A percentile compares a stretch with the other conserved stretches of the same genome.
phyloP scores from a whole-genome alignment of 1,140 invertebrate genomes.

The Paraescarpia echinospica region DNA sequence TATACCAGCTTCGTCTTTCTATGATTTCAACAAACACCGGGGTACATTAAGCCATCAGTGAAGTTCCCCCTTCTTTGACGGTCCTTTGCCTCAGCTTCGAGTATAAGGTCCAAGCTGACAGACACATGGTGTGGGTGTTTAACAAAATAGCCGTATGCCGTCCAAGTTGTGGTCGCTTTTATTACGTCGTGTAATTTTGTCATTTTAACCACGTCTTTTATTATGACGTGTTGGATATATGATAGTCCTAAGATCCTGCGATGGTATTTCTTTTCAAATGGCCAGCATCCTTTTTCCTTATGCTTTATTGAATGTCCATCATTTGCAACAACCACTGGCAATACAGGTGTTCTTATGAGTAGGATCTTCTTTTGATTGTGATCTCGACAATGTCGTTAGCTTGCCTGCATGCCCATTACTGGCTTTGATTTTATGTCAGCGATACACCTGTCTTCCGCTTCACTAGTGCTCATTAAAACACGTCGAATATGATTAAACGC shows the following conservation, averaged over 20 bases:
- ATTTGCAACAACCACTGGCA: neutral
- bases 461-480: neutral
- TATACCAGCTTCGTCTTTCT: too few relatives aligned
- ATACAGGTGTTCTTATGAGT: neutral
- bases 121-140: neutral
- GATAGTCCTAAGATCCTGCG: neutral
- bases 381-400: neutral
- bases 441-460: neutral
- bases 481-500: neutral
- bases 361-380: neutral
- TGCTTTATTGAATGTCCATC: neutral
- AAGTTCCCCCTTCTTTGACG: too few relatives aligned
- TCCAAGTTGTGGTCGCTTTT: neutral
- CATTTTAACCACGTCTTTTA: neutral
- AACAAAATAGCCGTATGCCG: neutral
- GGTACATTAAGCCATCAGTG: too few relatives aligned
- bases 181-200: neutral
- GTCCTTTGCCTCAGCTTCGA: neutral
- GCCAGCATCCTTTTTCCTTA: neutral
- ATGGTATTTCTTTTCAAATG: neutral
- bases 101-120: neutral
- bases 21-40: too few relatives aligned
- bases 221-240: neutral
- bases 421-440: neutral
- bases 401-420: neutral